phyloP scores from a whole-genome alignment of 1,140 invertebrate species.

The Cydia amplana region DNA sequence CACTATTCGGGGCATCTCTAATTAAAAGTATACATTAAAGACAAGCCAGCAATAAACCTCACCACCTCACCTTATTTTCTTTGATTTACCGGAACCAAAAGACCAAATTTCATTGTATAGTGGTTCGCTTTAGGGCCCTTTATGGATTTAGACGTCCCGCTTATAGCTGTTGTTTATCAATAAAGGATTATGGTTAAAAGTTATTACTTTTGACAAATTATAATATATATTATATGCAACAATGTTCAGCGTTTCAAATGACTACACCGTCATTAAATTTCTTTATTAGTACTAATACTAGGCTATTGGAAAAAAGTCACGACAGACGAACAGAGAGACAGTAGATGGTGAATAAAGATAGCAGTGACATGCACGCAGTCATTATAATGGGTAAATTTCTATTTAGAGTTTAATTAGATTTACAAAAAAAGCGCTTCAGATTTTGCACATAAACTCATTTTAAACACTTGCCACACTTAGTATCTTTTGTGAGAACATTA shows the following conservation, averaged over 20 bases:
- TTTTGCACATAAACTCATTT: not conserved
- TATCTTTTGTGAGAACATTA: not conserved
- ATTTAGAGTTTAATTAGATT: slow-evolving; percentile 15
- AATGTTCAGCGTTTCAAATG: not conserved
- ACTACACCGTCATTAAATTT: not conserved
- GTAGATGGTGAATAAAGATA: slow-evolving; percentile 3
- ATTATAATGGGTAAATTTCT: slow-evolving; percentile 17
- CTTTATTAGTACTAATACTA: not conserved
- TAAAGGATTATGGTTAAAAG: too few species aligned
- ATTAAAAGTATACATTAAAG: too few species aligned
- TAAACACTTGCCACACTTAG: not conserved
- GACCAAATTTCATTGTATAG: too few species aligned
- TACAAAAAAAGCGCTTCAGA: not conserved
- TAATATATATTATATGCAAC: too few species aligned
- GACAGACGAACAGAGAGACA: slow-evolving; percentile 4
- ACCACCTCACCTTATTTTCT: too few species aligned
- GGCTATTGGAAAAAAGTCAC: not conserved
- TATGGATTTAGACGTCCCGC: too few species aligned
- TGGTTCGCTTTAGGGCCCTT: too few species aligned
- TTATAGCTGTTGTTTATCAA: too few species aligned
- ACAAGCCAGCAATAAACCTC: not conserved
- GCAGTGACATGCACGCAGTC: slow-evolving; percentile 7
- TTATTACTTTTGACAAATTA: too few species aligned
- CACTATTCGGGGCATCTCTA: too few species aligned
- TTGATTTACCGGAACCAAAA: too few species aligned